These are phyloP conservation scores for Protodeltote pygarga DNA, from an alignment of 2,888 invertebrate species.

Conservation along the genomic window DNA sequence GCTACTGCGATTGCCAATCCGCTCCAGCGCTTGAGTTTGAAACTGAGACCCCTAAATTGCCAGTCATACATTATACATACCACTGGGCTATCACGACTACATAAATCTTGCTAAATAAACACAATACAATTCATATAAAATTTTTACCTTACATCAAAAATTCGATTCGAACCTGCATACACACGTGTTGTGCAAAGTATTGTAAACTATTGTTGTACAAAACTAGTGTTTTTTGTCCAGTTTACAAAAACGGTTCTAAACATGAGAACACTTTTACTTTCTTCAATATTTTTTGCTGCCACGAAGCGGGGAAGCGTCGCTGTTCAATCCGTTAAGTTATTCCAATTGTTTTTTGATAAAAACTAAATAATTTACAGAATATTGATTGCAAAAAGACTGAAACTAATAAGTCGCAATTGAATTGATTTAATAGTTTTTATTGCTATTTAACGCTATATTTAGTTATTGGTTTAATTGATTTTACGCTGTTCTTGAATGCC, in stretches of 20 bases:
- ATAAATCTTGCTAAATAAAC: slow-evolving; percentile 11
- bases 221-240: slow-evolving; percentile 54
- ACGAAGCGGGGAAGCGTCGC: slow-evolving; percentile 33
- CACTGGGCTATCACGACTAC: neutral
- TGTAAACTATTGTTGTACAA: slow-evolving; percentile 65
- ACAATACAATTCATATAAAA: slow-evolving; percentile 29
- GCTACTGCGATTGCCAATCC: no score
- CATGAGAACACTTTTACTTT: slow-evolving; percentile 80
- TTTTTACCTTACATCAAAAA: slow-evolving; percentile 34
- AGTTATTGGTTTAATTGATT: no score
- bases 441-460: no score
- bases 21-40: no score
- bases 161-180: slow-evolving; percentile 51
- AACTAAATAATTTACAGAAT: no score
- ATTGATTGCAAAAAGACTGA: neutral
- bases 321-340: slow-evolving; percentile 42
- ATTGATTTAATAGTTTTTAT: neutral
- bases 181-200: slow-evolving; percentile 73
- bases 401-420: neutral
- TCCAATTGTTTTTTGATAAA: no score
- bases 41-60: no score
- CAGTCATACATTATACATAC: no score
- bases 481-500: no score
- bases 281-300: slow-evolving; percentile 61
- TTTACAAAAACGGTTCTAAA: slow-evolving; percentile 65